Evolutionary conservation across 2,797 vertebrate species (phyloP).

Genomic region (Sebastes steindachneri): DNA sequence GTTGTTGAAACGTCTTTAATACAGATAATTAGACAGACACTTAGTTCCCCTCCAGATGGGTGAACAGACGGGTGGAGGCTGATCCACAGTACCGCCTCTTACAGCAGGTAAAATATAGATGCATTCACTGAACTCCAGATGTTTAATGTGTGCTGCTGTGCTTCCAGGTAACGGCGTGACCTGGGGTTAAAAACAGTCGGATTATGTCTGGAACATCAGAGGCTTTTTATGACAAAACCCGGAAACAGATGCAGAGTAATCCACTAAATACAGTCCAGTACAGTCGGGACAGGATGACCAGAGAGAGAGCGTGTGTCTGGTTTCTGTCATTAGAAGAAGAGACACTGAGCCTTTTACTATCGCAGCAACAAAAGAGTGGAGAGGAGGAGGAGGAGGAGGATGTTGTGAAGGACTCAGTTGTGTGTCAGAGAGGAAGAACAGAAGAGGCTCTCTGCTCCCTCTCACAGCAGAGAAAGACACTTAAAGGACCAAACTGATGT

Average conservation of each 20-base stretch:
- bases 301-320: neutral
- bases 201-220: slow-evolving; percentile 20
- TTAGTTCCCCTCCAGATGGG: neutral
- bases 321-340: slow-evolving; percentile 24
- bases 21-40: neutral
- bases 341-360: slow-evolving; percentile 5
- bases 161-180: neutral
- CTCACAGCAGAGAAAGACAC: neutral
- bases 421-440: slow-evolving; percentile 8
- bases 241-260: slow-evolving; percentile 34
- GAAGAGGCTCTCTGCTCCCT: slow-evolving; percentile 9
- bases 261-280: neutral
- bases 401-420: slow-evolving; percentile 13
- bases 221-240: neutral
- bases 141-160: neutral
- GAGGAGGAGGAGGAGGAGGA: slow-evolving; percentile 2
- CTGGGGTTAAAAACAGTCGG: slow-evolving; percentile 4
- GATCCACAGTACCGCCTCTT: neutral
- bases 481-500: neutral
- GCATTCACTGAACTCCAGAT: neutral
- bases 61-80: neutral
- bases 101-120: neutral
- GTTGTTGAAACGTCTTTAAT: neutral
- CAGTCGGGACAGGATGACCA: neutral
- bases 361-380: neutral